A percentile compares a stretch with the other conserved stretches of the same genome.
Evolutionary conservation across 2,888 invertebrate genomes (phyloP).

Genomic region (Megalurothrips usitatus): DNA sequence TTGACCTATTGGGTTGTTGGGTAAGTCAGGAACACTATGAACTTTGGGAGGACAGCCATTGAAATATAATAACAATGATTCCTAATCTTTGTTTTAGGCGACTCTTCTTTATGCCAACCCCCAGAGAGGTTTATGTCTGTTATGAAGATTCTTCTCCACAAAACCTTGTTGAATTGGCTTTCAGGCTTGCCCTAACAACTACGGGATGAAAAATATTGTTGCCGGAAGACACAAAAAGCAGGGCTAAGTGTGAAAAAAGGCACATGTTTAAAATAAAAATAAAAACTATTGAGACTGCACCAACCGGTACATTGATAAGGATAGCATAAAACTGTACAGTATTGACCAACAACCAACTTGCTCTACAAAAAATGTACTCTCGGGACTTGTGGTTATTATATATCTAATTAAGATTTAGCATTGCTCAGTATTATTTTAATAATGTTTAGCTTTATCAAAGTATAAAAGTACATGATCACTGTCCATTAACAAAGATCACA

Average conservation of each 20-base stretch:
- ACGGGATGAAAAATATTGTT: conserved; percentile 37
- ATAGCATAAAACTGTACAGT: no score
- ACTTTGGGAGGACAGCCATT: background rate
- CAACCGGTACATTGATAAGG: no score
- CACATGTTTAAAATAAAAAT: no score
- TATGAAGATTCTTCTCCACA: conserved; percentile 82
- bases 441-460: background rate
- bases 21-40: conserved; percentile 46
- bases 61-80: background rate
- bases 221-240: no score
- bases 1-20: conserved; percentile 76
- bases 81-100: conserved; percentile 53
- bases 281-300: no score
- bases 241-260: no score
- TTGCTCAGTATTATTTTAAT: background rate
- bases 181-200: conserved; percentile 59
- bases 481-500: background rate
- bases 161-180: conserved; percentile 84
- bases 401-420: background rate
- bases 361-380: background rate
- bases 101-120: conserved; percentile 68
- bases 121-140: conserved; percentile 79
- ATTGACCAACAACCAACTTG: no score
- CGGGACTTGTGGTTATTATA: background rate
- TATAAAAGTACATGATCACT: background rate